Conservation (phyloP, 92 coral and sea anemone genomes). For the Porites lobata region DNA sequence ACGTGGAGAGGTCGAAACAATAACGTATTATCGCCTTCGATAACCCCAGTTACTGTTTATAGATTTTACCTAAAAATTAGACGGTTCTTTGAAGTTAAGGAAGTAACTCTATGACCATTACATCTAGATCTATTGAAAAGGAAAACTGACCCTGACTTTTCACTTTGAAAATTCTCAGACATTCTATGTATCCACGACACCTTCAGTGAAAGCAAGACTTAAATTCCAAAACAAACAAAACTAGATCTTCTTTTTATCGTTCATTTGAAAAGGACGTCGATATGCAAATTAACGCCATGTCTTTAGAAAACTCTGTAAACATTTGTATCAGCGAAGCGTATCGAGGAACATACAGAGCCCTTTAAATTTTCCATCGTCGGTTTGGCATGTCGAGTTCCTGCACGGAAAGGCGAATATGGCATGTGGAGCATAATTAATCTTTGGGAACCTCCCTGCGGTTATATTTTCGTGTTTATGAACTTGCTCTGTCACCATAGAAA, state of each 20-base stretch:
- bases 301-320: constrained; percentile 41
- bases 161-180: background rate
- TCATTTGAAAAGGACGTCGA: background rate
- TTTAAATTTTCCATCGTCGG: constrained; percentile 2
- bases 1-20: background rate
- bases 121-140: too few relatives aligned
- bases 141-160: too few relatives aligned
- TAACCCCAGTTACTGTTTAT: too few relatives aligned
- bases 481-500: constrained; percentile 33
- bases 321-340: constrained; percentile 44
- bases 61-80: too few relatives aligned
- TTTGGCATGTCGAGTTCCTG: constrained; percentile 7
- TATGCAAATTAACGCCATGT: constrained; percentile 32
- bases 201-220: background rate
- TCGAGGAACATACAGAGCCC: constrained; percentile 3
- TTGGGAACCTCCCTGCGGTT: background rate
- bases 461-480: constrained; percentile 9
- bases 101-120: too few relatives aligned
- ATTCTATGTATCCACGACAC: background rate
- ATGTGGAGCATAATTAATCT: background rate
- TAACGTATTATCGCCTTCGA: too few relatives aligned
- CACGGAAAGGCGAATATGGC: background rate
- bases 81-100: too few relatives aligned
- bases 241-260: background rate
- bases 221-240: constrained; percentile 21